phyloP scores from a whole-genome alignment of 2,888 invertebrate species.

The Nomada flava region DNA sequence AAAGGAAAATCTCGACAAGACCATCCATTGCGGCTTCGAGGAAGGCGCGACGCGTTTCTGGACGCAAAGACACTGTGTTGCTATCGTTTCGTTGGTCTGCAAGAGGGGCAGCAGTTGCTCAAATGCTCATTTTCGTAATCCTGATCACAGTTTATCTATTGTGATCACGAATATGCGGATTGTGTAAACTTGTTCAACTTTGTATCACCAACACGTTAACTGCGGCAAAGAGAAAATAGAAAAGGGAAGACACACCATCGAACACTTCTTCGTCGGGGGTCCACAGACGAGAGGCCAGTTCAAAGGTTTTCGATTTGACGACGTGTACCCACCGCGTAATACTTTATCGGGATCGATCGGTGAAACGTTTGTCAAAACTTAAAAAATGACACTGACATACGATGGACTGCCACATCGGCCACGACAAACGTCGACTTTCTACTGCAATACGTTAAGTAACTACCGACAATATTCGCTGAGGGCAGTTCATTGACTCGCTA shows the following conservation, averaged over 20 bases:
- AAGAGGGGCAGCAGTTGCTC: constrained; percentile 16
- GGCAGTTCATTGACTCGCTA: constrained; percentile 68
- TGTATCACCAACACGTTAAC: constrained; percentile 23
- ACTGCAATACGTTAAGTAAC: constrained; percentile 67
- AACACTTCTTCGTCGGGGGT: constrained; percentile 33
- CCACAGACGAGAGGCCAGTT: constrained; percentile 44
- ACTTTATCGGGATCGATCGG: neutral
- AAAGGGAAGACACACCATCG: neutral
- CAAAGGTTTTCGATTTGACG: neutral
- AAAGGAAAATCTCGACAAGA: constrained; percentile 87
- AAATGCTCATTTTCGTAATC: constrained; percentile 49
- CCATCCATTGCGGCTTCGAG: constrained; percentile 84
- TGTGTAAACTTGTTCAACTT: constrained; percentile 15
- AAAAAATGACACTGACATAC: neutral
- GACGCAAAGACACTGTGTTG: constrained; percentile 2
- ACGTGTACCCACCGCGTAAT: neutral
- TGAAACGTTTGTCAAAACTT: constrained; percentile 22
- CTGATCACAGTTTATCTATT: constrained; percentile 28
- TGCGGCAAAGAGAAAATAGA: constrained; percentile 3
- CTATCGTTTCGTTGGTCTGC: constrained; percentile 16
- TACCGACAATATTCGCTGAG: constrained; percentile 37
- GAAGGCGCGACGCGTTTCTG: constrained; percentile 15
- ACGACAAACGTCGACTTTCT: constrained; percentile 61
- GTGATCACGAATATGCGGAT: constrained; percentile 11
- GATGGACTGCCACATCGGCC: constrained; percentile 8